Base-by-base conservation (phyloP, 2,888 invertebrate species). In the Pandemis cinnamomeana region DNA sequence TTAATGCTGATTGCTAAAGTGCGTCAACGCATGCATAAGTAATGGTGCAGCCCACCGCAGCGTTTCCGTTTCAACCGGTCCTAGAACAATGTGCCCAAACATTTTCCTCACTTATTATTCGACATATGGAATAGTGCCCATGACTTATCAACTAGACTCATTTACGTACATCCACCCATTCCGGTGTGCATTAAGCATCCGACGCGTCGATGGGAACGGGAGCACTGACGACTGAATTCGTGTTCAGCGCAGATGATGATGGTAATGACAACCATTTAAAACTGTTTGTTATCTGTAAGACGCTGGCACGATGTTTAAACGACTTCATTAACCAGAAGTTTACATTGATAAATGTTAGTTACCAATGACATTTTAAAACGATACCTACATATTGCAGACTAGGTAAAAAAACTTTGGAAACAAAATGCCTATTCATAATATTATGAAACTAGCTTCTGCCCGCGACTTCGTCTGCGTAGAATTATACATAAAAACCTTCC, bases 1-100 rank as follows among this genome's bases (percentile, higher is more conserved):
- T 92, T 89, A 92, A 93, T 93, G 93, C 89, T 93, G 92, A 93
- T 94, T 93, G 92, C 92, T 92, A 90, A 91, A 92, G 90, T 90
- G 89, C 90, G 89, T 89, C 89, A 87, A 87, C 89, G 91, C 90
- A 91, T 93, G 92, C 90, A 93, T 93, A 93, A 92, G 89, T 92
- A 93, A 94, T 92, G 89, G 81, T 84, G 83, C 86, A 89, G 86
- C 89, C 89, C 90, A 88, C 92, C 91, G 84, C 86, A 84, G 86
- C 84, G 91, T 90, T 92, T 91, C 92, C 91, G 90, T 84, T 87
- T 84, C 84, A 86, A 92, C 93, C 91, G 91, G 92, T 92, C 91
- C 84, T 89, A 89, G 90, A 91, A 93, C 92, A 93, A 92, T 93
- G 86, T 89, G 86, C 87, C 89, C 89, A 89, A 91, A 92, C 89